Base-by-base conservation (phyloP, 2,888 invertebrate species). In the Lymantria dispar region DNA sequence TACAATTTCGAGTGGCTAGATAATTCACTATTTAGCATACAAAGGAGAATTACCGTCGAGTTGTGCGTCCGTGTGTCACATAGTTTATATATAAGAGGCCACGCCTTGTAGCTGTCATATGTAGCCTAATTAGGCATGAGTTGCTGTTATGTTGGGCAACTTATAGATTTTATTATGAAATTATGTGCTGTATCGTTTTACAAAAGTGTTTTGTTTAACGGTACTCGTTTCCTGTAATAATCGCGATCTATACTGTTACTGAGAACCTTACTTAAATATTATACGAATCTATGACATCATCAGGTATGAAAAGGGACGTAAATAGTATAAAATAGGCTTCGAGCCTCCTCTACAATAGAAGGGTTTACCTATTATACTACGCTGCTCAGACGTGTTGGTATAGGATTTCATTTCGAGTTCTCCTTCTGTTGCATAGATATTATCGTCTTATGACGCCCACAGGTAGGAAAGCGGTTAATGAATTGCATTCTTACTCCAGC, bases 21-120 rank as follows among this genome's bases (percentile, higher is more conserved):
- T 90, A 88, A 91, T 90, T 90, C 86, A 80, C 79, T 83, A 85
- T 88, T 77, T 91, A 85, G 88, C 90, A 91, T 91, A 91, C 90
- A 91, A 91, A 89, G 89, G 88, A 82, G 87, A 80, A 87, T 88
- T 88, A 88, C 88, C 81, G 85, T 80, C 80, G 72, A 61, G 70
- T 72, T 78, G 80, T 83, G 80, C 81, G 85, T 86, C 78, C 83
- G 85, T 85, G 76, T 87, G 86, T 85, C 85, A 80, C 73, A 73
- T 73, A 71, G 78, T 80, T 77, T 82, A 77, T 80, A 79, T 79
- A 79, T 80, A 80, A 72, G 74, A 69, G 78, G 78, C 88, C 90
- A 87, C 89, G 88, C 90, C 90, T 87, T 87, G 88, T 89, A 80
- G 72, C 85, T 89, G 88, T 89, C 88, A 87, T 86, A 78, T 83